Evolutionary conservation across 2,888 invertebrate genomes (phyloP).

Genomic region (Plagiodera versicolora): DNA sequence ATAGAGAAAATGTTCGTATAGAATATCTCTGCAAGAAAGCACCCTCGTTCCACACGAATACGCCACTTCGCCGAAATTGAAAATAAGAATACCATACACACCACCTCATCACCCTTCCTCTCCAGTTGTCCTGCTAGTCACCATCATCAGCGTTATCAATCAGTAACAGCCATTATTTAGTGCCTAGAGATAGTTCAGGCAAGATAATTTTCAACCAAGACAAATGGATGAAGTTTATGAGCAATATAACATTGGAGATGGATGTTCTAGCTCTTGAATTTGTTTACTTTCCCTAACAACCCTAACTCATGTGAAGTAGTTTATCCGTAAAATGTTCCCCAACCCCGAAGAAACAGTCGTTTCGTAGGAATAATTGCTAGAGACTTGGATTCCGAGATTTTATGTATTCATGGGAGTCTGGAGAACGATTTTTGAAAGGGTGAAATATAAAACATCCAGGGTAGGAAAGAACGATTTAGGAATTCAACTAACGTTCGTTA

Average conservation of each 20-base stretch:
- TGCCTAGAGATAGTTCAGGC: neutral
- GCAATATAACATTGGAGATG: neutral
- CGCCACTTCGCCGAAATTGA: neutral
- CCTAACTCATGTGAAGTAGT: neutral
- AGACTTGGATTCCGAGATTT: constrained; percentile 16
- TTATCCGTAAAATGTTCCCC: constrained; percentile 4
- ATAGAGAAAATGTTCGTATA: constrained; percentile 10
- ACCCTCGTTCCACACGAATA: neutral
- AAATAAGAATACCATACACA: too few relatives aligned
- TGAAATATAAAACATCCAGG: constrained; percentile 22
- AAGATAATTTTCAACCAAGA: neutral
- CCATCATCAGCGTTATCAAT: neutral
- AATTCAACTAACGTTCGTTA: constrained; percentile 8
- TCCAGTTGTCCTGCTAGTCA: neutral
- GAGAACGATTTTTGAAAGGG: constrained; percentile 17
- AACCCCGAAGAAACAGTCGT: constrained; percentile 13
- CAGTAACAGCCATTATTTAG: neutral
- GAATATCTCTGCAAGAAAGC: constrained; percentile 2
- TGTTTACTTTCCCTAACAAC: constrained; percentile 1
- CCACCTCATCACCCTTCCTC: too few relatives aligned
- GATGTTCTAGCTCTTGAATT: neutral
- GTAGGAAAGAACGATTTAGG: constrained; percentile 8
- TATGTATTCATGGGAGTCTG: constrained; percentile 18
- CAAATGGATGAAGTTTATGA: constrained; percentile 1
- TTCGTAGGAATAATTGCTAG: constrained; percentile 16